phyloP scores from a whole-genome alignment of 1,140 invertebrate species.

The Drosophila serrata region DNA sequence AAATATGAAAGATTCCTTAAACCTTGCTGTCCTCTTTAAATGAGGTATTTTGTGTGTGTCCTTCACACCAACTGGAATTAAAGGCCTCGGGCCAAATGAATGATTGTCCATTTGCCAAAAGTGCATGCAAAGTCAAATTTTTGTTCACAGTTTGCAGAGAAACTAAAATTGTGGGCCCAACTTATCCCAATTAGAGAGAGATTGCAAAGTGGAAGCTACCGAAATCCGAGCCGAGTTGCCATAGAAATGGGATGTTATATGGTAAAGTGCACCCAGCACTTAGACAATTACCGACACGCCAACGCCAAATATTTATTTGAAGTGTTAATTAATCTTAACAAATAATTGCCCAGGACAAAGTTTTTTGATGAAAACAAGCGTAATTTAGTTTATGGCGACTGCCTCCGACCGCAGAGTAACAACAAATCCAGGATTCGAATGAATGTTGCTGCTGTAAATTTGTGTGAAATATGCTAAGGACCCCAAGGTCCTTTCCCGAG shows the following conservation, averaged over 20 bases:
- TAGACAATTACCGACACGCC: slow-evolving; percentile 68
- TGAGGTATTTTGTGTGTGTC: too few species aligned
- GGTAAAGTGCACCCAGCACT: slow-evolving; percentile 35
- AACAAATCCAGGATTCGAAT: slow-evolving; percentile 56
- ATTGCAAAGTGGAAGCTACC: background rate
- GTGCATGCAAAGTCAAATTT: slow-evolving; percentile 27
- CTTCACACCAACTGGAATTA: slow-evolving; percentile 62
- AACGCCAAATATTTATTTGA: slow-evolving; percentile 78
- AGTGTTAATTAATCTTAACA: slow-evolving; percentile 83
- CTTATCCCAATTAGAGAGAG: slow-evolving; percentile 45
- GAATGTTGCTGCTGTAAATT: slow-evolving; percentile 66
- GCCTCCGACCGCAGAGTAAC: slow-evolving; percentile 52
- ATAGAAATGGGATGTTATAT: slow-evolving; percentile 15
- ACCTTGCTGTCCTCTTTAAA: background rate
- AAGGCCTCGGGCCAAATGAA: background rate
- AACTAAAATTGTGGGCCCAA: slow-evolving; percentile 17
- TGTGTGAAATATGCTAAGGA: slow-evolving; percentile 76
- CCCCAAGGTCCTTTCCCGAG: slow-evolving; percentile 16
- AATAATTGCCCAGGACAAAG: slow-evolving; percentile 77
- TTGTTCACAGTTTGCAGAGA: slow-evolving; percentile 1
- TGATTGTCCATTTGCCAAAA: slow-evolving; percentile 13
- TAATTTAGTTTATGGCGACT: slow-evolving; percentile 78
- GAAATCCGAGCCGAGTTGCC: slow-evolving; percentile 17
- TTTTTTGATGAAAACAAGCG: slow-evolving; percentile 82
- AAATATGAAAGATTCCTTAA: background rate